Evolutionary conservation across 2,113 vertebrate species (phyloP).

Genomic region (Pygoscelis adeliae): DNA sequence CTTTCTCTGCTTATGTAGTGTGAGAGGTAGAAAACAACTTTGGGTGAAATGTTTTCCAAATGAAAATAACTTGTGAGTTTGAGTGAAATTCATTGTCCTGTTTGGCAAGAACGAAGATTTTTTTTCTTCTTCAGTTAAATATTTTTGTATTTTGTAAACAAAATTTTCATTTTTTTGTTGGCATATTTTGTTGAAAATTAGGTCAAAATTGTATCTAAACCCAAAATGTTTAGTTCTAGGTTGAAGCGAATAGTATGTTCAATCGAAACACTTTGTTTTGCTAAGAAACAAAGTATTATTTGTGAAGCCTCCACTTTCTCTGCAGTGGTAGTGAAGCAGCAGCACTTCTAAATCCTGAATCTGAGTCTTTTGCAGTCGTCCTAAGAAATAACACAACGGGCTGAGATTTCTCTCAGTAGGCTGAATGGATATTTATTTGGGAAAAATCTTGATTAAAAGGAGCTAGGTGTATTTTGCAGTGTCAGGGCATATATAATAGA

Average conservation of each 20-base stretch:
- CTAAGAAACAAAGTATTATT: neutral
- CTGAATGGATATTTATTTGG: neutral
- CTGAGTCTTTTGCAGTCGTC: neutral
- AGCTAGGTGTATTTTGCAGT: neutral
- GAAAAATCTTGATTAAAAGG: neutral
- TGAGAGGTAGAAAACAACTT: neutral
- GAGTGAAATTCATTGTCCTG: neutral
- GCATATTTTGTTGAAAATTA: neutral
- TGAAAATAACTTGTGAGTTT: neutral
- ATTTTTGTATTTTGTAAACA: neutral
- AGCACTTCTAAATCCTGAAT: neutral
- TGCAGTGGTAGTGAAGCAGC: neutral
- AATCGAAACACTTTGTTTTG: neutral
- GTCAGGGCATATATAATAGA: neutral
- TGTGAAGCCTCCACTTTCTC: neutral
- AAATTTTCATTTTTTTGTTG: neutral
- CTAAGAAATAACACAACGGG: neutral
- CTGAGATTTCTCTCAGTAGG: neutral
- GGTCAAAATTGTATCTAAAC: neutral
- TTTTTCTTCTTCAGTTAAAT: neutral
- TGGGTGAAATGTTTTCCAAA: neutral
- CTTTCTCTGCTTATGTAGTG: neutral
- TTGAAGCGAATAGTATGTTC: neutral
- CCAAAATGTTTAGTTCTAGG: neutral
- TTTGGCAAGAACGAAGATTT: neutral